Evolutionary conservation across 2,888 invertebrate species (phyloP).

Genomic region (Epiperipatus broadwayi): DNA sequence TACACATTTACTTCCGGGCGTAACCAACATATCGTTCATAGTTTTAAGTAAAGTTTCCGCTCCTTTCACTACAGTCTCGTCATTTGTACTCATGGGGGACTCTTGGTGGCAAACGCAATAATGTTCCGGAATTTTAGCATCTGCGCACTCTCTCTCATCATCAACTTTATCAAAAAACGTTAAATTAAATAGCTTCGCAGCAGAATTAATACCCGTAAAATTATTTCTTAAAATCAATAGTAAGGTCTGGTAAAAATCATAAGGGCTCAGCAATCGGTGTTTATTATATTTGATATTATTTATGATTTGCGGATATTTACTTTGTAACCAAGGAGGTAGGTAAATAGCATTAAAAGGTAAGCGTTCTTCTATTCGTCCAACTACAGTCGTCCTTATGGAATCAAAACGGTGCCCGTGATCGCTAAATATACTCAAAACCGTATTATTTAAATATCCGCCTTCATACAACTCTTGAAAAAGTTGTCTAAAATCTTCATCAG

Average conservation of each 20-base stretch:
- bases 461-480: conserved; percentile 23
- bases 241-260: conserved; percentile 27
- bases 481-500: conserved; percentile 26
- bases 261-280: conserved; percentile 25
- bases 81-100: no score
- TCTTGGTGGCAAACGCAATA: conserved; percentile 21
- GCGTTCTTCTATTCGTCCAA: conserved; percentile 28
- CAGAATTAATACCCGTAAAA: no score
- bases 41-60: no score
- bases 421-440: conserved; percentile 20
- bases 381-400: conserved; percentile 23
- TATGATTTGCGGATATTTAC: conserved; percentile 20
- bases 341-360: conserved; percentile 26
- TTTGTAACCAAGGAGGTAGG: conserved; percentile 22
- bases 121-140: conserved; percentile 21
- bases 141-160: conserved; percentile 20
- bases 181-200: no score
- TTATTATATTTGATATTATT: conserved; percentile 21
- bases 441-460: conserved; percentile 14
- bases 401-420: conserved; percentile 30
- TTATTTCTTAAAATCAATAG: no score
- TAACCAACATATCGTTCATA: no score
- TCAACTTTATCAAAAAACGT: no score
- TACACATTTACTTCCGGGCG: no score
- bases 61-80: no score